phyloP scores from a whole-genome alignment of 2,888 invertebrate genomes.

The Endomychus coccineus region DNA sequence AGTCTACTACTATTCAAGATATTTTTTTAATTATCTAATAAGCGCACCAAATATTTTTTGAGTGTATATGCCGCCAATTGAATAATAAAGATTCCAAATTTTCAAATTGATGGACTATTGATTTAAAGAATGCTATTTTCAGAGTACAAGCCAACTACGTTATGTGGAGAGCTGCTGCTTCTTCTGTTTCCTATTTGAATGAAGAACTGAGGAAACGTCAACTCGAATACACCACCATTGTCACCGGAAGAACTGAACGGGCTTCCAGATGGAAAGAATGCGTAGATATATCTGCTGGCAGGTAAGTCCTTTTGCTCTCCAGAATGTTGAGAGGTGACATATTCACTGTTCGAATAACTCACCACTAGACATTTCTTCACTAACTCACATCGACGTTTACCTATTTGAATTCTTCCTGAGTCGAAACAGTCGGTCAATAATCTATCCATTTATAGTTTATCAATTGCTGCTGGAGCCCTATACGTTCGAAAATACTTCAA shows the following conservation, averaged over 20 bases:
- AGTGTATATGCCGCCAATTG: too few relatives aligned
- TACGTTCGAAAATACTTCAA: constrained; percentile 85
- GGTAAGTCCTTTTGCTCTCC: constrained; percentile 43
- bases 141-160: constrained; percentile 82
- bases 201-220: constrained; percentile 72
- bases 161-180: constrained; percentile 83
- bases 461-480: constrained; percentile 72
- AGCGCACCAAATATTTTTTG: too few relatives aligned
- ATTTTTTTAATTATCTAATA: too few relatives aligned
- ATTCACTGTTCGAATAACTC: too few relatives aligned
- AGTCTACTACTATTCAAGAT: too few relatives aligned
- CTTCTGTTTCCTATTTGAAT: constrained; percentile 72
- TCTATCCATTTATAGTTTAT: constrained; percentile 51
- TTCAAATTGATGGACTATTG: background rate
- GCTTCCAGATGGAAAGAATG: constrained; percentile 91
- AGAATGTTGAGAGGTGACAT: too few relatives aligned
- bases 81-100: background rate
- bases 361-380: too few relatives aligned
- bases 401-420: too few relatives aligned
- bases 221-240: constrained; percentile 69
- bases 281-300: constrained; percentile 69
- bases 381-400: too few relatives aligned
- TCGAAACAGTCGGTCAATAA: too few relatives aligned
- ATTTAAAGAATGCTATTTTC: too few relatives aligned
- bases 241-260: constrained; percentile 77